Evolutionary conservation across 92 coral and sea anemone species (phyloP), one percentile per base, ranked within the genome.

Genomic region (Pocillopora grandis): DNA sequence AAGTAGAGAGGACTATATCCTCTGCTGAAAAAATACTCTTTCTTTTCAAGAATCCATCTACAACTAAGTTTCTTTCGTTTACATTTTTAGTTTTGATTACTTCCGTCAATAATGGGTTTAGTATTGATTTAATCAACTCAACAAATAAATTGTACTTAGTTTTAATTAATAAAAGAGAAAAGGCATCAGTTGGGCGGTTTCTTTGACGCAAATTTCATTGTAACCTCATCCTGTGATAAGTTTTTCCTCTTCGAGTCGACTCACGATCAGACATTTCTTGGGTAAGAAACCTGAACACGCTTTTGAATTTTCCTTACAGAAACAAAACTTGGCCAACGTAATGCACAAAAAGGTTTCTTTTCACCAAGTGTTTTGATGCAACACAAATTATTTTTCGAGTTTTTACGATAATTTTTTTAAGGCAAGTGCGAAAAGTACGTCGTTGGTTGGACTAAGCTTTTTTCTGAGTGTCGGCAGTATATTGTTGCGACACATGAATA

Each of bases 81-180:
- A n/a, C 33, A 6, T 15, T 67, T 55, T 62, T 55, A 56, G 17
- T 14, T 12, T 57, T 66, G 27, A 67, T 55, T 8, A 19, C 71
- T 80, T 69, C 84, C 84, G 76, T 27, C 58, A 64, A 12, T 80
- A 80, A 80, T 80, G 84, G 84, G 56, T 67, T 65, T n/a, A 68
- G 58, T 57, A 68, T 80, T 68, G 66, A 80, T 27, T 67, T 14
- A 27, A 52, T 55, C 31, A 18, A 68, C 31, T 56, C 52, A 66
- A 55, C 84, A 68, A 80, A 58, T 67, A 80, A 58, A 80, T 57
- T 19, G 84, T 68, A 65, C 68, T 56, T 68, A 80, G 55, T 69
- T 68, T 79, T 37, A 36, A 77, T 37, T 59, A 18, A 20, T 63
- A 20, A 1, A 68, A 79, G 3, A 66, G 42, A 62, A 11, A 33